Conservation (phyloP, 2,797 vertebrate species). For the Lagothrix lagotricha region DNA sequence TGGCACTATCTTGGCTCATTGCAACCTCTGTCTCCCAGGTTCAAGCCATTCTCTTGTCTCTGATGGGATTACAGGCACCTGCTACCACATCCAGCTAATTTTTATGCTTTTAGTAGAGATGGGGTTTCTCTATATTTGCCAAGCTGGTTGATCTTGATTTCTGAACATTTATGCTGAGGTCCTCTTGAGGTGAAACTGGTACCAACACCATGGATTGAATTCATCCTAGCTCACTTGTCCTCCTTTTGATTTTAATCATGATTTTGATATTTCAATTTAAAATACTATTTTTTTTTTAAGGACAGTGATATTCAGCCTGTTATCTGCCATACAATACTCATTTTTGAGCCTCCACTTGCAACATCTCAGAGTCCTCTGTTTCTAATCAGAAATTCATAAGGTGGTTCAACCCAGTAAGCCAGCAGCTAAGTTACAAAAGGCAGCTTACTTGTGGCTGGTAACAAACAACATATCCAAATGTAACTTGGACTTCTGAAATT, state of each 20-base stretch:
- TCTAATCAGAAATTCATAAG: not conserved
- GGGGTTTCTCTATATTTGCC: too few relatives aligned
- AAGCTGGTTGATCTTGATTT: not conserved
- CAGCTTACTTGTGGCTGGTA: not conserved
- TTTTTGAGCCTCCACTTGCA: not conserved
- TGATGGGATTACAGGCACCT: too few relatives aligned
- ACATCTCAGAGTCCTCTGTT: not conserved
- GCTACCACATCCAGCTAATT: too few relatives aligned
- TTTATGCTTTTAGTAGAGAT: too few relatives aligned
- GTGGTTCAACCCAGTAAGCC: not conserved
- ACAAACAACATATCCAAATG: not conserved
- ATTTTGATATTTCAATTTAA: constrained; percentile 26
- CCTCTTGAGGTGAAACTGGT: not conserved
- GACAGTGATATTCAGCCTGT: not conserved
- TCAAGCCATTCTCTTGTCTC: too few relatives aligned
- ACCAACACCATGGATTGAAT: not conserved
- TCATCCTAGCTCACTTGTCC: not conserved
- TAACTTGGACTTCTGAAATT: not conserved
- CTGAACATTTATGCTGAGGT: not conserved
- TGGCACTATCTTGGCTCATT: too few relatives aligned
- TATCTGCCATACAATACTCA: not conserved
- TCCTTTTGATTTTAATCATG: not conserved
- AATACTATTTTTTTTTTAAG: not conserved
- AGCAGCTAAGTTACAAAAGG: not conserved
- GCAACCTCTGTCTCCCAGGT: too few relatives aligned